phyloP scores from a whole-genome alignment of 2,113 vertebrate species.

The Mormoops blainvillei region DNA sequence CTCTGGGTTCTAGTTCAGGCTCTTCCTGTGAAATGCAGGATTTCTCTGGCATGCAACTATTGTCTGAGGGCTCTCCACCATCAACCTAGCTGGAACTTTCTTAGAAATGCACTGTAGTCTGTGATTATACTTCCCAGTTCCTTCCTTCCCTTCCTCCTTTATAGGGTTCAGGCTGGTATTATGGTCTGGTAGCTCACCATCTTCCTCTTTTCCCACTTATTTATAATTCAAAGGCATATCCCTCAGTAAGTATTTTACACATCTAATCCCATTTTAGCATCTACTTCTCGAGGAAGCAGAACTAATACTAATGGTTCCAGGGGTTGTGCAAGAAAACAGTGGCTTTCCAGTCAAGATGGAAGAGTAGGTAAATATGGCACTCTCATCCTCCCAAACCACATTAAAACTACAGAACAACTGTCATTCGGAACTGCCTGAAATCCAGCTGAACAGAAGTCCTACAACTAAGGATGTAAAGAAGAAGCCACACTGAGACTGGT shows the following conservation, averaged over 20 bases:
- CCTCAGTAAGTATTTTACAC: neutral
- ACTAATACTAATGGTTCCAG: neutral
- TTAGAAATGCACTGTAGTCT: neutral
- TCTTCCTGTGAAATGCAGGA: neutral
- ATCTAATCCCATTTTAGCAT: neutral
- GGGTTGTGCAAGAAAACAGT: neutral
- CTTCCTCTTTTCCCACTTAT: neutral
- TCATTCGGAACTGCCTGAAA: too few species aligned
- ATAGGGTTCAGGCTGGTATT: neutral
- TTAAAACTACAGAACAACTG: too few species aligned
- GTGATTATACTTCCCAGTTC: neutral
- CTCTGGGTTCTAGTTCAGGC: accelerated
- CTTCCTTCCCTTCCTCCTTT: neutral
- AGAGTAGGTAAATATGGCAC: neutral
- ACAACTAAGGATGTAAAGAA: too few species aligned
- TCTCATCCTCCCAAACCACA: too few species aligned
- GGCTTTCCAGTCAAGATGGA: neutral
- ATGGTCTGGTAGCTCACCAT: neutral
- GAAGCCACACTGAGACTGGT: too few species aligned
- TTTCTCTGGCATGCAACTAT: neutral
- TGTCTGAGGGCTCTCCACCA: neutral
- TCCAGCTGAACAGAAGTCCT: too few species aligned
- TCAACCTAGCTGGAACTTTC: neutral
- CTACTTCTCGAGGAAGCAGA: neutral
- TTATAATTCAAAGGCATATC: neutral